A percentile compares a stretch with the other conserved stretches of the same genome.
phyloP scores from a whole-genome alignment of 2,797 vertebrate genomes.

The Myotis daubentonii region DNA sequence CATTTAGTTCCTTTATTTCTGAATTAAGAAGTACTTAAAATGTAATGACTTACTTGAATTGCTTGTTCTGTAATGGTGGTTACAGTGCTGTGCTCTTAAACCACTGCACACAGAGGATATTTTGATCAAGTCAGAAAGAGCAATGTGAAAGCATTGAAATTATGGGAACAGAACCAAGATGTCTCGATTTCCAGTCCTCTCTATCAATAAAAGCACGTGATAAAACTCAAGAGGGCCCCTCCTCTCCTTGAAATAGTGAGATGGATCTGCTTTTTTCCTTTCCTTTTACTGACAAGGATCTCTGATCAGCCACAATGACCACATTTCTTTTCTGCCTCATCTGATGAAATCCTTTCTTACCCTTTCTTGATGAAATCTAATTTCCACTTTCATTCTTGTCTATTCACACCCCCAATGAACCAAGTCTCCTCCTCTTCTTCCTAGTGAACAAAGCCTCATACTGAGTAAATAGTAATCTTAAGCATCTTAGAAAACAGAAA shows the following conservation, averaged over 20 bases:
- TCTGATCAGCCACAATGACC: conserved; percentile 3
- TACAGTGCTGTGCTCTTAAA: conserved; percentile 66
- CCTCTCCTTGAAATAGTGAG: conserved; percentile 2
- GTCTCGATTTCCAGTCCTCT: conserved; percentile 68
- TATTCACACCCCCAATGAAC: background rate
- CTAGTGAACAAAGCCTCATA: background rate
- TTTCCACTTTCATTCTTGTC: conserved; percentile 42
- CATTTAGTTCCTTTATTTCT: conserved; percentile 76
- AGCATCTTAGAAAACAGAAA: background rate
- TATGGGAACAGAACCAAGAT: conserved; percentile 64
- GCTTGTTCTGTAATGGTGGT: conserved; percentile 73
- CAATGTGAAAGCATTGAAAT: conserved; percentile 63
- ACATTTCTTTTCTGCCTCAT: conserved; percentile 25
- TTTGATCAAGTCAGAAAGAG: conserved; percentile 73
- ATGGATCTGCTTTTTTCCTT: background rate
- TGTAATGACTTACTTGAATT: conserved; percentile 77
- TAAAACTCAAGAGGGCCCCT: conserved; percentile 46
- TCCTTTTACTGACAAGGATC: conserved; percentile 18
- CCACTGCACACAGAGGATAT: conserved; percentile 48
- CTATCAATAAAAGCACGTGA: conserved; percentile 70
- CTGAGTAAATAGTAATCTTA: background rate
- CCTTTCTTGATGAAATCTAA: conserved; percentile 24
- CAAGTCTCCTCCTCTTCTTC: background rate
- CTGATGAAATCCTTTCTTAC: background rate
- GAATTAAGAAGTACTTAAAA: conserved; percentile 80